phyloP scores from a whole-genome alignment of 2,888 invertebrate species.

The Argyresthia goedartella region DNA sequence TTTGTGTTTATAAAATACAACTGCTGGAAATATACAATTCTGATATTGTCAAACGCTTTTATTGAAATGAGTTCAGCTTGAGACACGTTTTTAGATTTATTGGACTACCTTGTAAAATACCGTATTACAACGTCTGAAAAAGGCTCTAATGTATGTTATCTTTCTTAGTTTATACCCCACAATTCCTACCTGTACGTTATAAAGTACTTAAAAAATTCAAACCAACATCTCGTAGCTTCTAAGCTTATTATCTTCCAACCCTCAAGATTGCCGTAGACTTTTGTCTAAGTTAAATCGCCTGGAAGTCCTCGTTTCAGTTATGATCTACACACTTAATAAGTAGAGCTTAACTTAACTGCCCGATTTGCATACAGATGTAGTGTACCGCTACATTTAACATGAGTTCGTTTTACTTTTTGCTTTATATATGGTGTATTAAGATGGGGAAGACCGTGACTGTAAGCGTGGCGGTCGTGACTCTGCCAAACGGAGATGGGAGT shows the following conservation, averaged over 20 bases:
- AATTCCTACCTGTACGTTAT: neutral
- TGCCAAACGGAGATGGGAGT: no score
- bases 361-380: conserved; percentile 48
- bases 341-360: conserved; percentile 22
- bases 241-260: neutral
- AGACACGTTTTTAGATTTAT: no score
- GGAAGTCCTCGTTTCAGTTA: conserved; percentile 38
- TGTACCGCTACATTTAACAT: conserved; percentile 48
- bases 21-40: no score
- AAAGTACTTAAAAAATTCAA: neutral
- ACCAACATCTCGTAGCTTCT: neutral
- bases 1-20: no score
- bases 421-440: neutral
- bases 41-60: no score
- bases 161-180: no score
- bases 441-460: neutral
- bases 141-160: no score
- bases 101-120: no score
- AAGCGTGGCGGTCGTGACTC: no score
- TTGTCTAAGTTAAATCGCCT: conserved; percentile 34
- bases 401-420: neutral
- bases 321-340: conserved; percentile 48
- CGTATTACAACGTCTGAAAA: no score
- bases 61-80: no score
- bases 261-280: neutral